Evolutionary conservation across 2,888 invertebrate genomes (phyloP), one percentile per base, ranked within the genome.

Genomic region (Limnephilus rhombicus): DNA sequence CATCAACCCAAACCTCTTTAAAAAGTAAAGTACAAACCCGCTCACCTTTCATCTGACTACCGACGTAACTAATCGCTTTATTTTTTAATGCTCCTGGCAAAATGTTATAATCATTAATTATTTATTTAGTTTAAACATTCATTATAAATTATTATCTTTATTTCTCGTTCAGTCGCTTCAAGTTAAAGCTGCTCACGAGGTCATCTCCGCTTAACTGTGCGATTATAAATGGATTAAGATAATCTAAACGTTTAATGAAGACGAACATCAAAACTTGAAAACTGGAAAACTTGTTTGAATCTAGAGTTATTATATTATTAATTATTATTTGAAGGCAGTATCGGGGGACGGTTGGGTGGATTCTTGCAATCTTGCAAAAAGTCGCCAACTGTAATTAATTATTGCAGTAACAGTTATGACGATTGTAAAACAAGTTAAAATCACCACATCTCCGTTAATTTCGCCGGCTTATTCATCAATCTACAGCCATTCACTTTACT

Each of bases 401-500:
- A 49, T 85, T 53, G 29, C 15, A 31, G 31, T 68, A 45, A 90
- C 83, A 82, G 90, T 90, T 90, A 90, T 90, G 90, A 90, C 90
- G 37, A 53, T 49, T 90, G 83, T 90, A 83, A 90, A 90, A 90
- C 90, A 90, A 90, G 90, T 83, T 90, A 81, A 90, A 90, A 90
- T 90, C 81, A 90, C 83, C 90, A 90, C 90, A 90, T 90, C 83
- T 81, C 90, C 90, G 90, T 81, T 90, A 90, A 90, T 90, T 90
- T 90, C 90, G 81, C 80, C 29, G 31, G 90, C 80, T 90, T 90
- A 90, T 90, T 90, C 90, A 90, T 90, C 90, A 90, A 90, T 90
- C 90, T 80, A 41, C 90, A 90, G 90, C 90, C 81, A 83, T 90
- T 90, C 90, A 83, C 90, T 90, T 88, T 83, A 82, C 90, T 82